Percentiles rank a stretch among this genome's conserved stretches.
These are phyloP conservation scores for Drosophila arizonae DNA, from an alignment of 1,140 invertebrate species.

Conservation along the genomic window DNA sequence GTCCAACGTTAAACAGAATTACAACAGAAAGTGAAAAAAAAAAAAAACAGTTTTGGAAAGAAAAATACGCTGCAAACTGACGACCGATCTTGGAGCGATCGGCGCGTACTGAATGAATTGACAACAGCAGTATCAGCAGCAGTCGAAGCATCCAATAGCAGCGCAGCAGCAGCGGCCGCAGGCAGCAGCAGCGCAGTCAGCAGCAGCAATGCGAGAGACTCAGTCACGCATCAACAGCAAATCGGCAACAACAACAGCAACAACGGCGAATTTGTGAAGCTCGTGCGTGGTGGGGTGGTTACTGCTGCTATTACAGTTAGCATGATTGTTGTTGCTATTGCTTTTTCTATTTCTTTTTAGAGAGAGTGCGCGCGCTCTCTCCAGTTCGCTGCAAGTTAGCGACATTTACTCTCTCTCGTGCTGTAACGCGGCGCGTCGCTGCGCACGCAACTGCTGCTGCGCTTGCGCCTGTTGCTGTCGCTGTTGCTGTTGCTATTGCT, in stretches of 20 bases:
- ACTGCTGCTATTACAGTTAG: slow-evolving; percentile 5
- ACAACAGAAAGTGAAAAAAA: slow-evolving; percentile 65
- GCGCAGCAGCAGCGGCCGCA: slow-evolving; percentile 1
- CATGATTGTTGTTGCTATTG: slow-evolving; percentile 1
- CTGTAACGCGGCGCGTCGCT: slow-evolving; percentile 23
- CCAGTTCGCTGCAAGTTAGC: slow-evolving; percentile 10
- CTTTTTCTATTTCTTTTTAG: neutral
- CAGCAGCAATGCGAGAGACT: slow-evolving; percentile 28
- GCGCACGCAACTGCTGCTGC: neutral
- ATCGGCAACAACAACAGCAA: slow-evolving; percentile 14
- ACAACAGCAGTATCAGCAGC: slow-evolving; percentile 41
- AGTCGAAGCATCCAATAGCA: slow-evolving; percentile 6
- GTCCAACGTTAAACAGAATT: slow-evolving; percentile 50
- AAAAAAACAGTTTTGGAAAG: slow-evolving; percentile 40
- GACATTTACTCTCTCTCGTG: slow-evolving; percentile 57
- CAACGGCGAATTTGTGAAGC: slow-evolving; percentile 3
- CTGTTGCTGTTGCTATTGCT: neutral
- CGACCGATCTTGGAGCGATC: slow-evolving; percentile 76
- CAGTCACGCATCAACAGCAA: slow-evolving; percentile 38
- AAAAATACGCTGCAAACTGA: slow-evolving; percentile 67
- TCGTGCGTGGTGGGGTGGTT: slow-evolving; percentile 10
- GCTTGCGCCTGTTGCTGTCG: slow-evolving; percentile 4
- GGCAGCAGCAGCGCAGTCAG: neutral
- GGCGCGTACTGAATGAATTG: slow-evolving; percentile 72
- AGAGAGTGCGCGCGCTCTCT: neutral